phyloP scores from a whole-genome alignment of 2,797 vertebrate species.

The Pelobates cultripes region DNA sequence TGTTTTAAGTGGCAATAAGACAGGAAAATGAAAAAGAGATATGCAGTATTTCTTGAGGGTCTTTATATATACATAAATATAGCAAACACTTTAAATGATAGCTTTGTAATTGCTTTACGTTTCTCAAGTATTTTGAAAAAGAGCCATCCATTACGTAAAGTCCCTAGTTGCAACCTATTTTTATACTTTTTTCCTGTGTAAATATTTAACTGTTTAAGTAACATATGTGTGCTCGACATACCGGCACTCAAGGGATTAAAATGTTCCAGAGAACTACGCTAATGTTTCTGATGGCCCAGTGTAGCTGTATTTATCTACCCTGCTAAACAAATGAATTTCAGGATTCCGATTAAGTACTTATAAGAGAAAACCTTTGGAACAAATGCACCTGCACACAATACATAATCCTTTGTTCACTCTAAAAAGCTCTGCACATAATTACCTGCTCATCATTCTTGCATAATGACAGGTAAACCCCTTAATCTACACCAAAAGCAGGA shows the following conservation, averaged over 20 bases:
- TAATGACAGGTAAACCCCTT: conserved; percentile 25
- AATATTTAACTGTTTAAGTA: too few relatives aligned
- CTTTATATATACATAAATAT: background rate
- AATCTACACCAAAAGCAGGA: conserved; percentile 21
- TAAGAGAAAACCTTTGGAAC: conserved; percentile 10
- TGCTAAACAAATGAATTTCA: background rate
- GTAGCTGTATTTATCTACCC: conserved; percentile 16
- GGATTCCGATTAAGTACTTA: conserved; percentile 15
- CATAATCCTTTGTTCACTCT: background rate
- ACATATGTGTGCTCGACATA: too few relatives aligned
- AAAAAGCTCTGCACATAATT: conserved; percentile 19
- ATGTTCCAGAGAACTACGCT: background rate
- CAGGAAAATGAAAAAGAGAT: conserved; percentile 37
- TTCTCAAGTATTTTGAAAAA: background rate
- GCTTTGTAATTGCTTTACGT: background rate
- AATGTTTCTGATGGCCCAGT: background rate
- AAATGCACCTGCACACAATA: conserved; percentile 1
- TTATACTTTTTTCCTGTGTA: too few relatives aligned
- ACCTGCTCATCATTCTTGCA: conserved; percentile 34
- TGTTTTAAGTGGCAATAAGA: conserved; percentile 46
- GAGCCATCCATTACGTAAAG: too few relatives aligned
- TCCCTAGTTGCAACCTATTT: too few relatives aligned
- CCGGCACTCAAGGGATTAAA: background rate
- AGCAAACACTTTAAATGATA: background rate
- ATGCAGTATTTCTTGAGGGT: conserved; percentile 38